Evolutionary conservation across 2,797 vertebrate species (phyloP).

Genomic region (Podargus strigoides): DNA sequence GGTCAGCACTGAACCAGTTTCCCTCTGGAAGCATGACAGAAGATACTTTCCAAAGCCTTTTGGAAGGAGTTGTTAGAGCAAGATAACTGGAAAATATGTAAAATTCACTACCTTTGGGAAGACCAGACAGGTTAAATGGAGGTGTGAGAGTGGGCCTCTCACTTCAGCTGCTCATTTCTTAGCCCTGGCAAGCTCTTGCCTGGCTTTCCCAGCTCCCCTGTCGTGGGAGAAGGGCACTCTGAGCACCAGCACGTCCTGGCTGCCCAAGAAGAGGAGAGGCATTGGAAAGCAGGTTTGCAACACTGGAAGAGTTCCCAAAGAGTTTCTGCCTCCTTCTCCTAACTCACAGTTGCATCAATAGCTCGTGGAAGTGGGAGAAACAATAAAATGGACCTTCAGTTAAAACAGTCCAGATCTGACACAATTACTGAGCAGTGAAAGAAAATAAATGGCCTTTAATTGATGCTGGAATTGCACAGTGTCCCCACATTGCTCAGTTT

Average conservation of each 20-base stretch:
- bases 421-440: neutral
- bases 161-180: neutral
- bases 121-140: neutral
- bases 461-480: neutral
- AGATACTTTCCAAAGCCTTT: neutral
- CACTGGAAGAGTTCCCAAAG: neutral
- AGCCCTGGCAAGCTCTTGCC: neutral
- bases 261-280: neutral
- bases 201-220: neutral
- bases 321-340: neutral
- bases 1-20: neutral
- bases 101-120: neutral
- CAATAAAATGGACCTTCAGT: neutral
- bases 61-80: neutral
- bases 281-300: neutral
- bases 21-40: neutral
- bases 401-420: neutral
- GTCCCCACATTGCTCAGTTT: neutral
- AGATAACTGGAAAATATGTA: neutral
- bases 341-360: neutral
- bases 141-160: neutral
- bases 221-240: no score
- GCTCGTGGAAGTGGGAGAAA: neutral
- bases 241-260: accelerated
- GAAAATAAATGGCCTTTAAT: neutral